Percentiles rank a stretch among this genome's conserved stretches.
Evolutionary conservation across 64 coral and sea anemone species (phyloP).

Genomic region (Acropora yongei): DNA sequence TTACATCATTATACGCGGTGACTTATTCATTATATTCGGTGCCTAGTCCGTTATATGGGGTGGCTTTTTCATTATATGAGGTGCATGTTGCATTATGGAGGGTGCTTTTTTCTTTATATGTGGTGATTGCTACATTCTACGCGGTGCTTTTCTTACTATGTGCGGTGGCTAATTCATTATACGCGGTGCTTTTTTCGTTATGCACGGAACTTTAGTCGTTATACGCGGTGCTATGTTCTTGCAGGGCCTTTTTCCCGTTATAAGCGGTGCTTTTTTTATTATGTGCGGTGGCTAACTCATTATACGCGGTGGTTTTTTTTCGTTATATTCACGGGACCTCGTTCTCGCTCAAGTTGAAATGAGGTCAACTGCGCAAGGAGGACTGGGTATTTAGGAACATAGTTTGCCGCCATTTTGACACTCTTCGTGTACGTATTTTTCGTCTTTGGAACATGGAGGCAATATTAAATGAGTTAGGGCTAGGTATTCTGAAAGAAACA

Average conservation of each 20-base stretch:
- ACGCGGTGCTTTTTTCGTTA: neutral
- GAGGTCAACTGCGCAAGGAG: neutral
- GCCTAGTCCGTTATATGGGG: too few relatives aligned
- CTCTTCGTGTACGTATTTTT: neutral
- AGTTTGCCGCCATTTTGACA: neutral
- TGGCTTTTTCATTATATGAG: neutral
- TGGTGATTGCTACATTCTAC: neutral
- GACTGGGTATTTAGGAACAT: neutral
- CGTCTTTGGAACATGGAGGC: conserved; percentile 15
- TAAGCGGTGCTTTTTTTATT: conserved; percentile 13
- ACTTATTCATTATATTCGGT: neutral
- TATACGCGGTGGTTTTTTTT: conserved; percentile 15
- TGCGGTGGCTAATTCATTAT: neutral
- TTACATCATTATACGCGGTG: neutral
- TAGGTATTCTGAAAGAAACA: conserved; percentile 15
- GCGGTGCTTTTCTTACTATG: neutral
- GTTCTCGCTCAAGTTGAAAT: neutral
- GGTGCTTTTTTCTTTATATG: neutral
- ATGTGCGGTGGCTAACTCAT: conserved; percentile 23
- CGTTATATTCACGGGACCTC: conserved; percentile 7
- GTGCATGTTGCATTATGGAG: neutral
- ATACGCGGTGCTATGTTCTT: neutral
- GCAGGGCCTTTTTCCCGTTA: neutral
- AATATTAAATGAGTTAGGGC: conserved; percentile 23
- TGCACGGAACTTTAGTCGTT: neutral